Evolutionary conservation across 2,797 vertebrate genomes (phyloP).

Genomic region (Selene dorsalis): DNA sequence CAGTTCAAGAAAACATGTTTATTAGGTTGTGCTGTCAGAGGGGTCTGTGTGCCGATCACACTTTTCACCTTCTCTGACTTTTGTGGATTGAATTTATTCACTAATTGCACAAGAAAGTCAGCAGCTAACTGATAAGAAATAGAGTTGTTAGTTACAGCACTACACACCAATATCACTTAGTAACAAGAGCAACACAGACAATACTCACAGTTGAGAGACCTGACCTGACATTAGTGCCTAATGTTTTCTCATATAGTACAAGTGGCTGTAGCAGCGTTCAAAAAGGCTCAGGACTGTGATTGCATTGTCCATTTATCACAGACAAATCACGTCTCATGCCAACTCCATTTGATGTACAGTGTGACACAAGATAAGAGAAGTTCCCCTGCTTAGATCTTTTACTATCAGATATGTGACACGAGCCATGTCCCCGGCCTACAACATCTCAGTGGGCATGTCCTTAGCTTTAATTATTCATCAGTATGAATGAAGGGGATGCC

Average conservation of each 20-base stretch:
- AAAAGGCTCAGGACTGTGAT: constrained; percentile 27
- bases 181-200: background rate
- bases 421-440: constrained; percentile 45
- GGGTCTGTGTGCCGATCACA: background rate
- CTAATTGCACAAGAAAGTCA: background rate
- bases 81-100: background rate
- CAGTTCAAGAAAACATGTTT: background rate
- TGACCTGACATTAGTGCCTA: background rate
- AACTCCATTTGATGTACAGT: constrained; percentile 44
- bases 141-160: background rate
- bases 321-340: constrained; percentile 34
- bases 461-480: constrained; percentile 63
- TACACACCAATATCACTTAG: background rate
- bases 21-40: background rate
- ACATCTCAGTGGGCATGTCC: constrained; percentile 54
- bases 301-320: constrained; percentile 52
- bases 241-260: constrained; percentile 13
- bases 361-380: constrained; percentile 34
- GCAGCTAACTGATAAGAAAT: background rate
- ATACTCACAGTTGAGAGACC: background rate
- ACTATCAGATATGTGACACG: constrained; percentile 57
- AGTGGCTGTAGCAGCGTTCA: constrained; percentile 22
- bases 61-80: background rate
- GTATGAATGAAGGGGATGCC: constrained; percentile 39
- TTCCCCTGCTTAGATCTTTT: constrained; percentile 24